Evolutionary conservation across 2,888 invertebrate genomes (phyloP), one percentile per base, ranked within the genome.

Genomic region (Labia minor): DNA sequence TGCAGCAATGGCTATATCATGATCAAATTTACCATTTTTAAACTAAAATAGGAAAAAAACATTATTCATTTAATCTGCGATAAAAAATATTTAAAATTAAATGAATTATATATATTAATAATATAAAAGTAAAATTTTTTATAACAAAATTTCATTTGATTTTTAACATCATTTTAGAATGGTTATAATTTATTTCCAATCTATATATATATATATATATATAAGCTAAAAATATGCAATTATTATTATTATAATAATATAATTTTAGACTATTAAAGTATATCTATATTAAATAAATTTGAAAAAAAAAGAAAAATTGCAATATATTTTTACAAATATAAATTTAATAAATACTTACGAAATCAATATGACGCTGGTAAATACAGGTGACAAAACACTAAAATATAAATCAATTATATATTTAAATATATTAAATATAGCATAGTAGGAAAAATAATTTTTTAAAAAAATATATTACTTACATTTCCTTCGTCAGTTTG

Each of bases 1-100:
- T 14, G 49, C 49, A n/a, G 2, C n/a, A 3, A n/a, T 14, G 2
- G 49, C 3, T n/a, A 14, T 16, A 3, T 49, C 49, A 14, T 49
- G 14, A n/a, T 49, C 49, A 49, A 49, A 49, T 49, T 49, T 49
- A n/a, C 49, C 49, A 49, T 49, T 49, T 49, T 49, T 49, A 49
- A 49, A 49, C 49, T 49, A 49, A 49, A 49, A 49, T 3, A 26
- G 8, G 14, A 49, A n/a, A 49, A 49, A 49, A 8, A 33, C 11
- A 11, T 6, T 33, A 8, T 33, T 33, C 6, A 33, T 33, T 8
- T 8, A 8, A 33, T 6, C 6, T 33, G 11, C 11, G 6, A 33
- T 33, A 33, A 33, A 33, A 33, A 33, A 33, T 33, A 8, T n/a
- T 49, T 49, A 10, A 4, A 49, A 8, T 49, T 49, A 10, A 8